Percentiles rank a stretch among this genome's conserved stretches.
phyloP scores from a whole-genome alignment of 2,888 invertebrate genomes.

The Drosophila vallismaia region DNA sequence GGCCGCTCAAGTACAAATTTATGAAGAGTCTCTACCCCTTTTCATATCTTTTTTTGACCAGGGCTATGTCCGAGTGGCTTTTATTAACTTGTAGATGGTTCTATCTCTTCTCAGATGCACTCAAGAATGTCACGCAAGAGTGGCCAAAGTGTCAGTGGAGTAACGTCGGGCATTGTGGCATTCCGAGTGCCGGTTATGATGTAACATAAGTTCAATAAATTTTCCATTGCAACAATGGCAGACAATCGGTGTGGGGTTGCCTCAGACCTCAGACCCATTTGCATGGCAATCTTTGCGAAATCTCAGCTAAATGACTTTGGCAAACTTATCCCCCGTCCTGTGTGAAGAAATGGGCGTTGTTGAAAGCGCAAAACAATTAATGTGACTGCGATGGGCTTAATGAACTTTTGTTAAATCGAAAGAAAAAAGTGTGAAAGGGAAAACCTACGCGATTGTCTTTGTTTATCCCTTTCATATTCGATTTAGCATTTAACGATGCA shows the following conservation, averaged over 20 bases:
- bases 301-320: constrained; percentile 44
- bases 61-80: constrained; percentile 46
- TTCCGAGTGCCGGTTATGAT: constrained; percentile 51
- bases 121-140: constrained; percentile 75
- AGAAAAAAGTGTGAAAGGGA: constrained; percentile 39
- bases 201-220: constrained; percentile 64
- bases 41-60: constrained; percentile 31
- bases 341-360: constrained; percentile 70
- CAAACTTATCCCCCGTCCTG: constrained; percentile 16
- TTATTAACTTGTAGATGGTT: constrained; percentile 69
- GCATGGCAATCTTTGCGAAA: constrained; percentile 43
- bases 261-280: constrained; percentile 32
- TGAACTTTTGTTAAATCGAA: constrained; percentile 63
- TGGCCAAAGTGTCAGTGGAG: constrained; percentile 67
- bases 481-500: constrained; percentile 47
- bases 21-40: constrained; percentile 65
- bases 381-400: constrained; percentile 66
- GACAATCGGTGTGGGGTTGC: constrained; percentile 47
- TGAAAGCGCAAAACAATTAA: constrained; percentile 65
- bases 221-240: constrained; percentile 37
- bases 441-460: constrained; percentile 28
- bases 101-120: constrained; percentile 39
- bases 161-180: constrained; percentile 17
- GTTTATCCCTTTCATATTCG: constrained; percentile 45
- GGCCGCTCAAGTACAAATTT: constrained; percentile 82